phyloP scores from a whole-genome alignment of 2,888 invertebrate species.

The Hipparchia sbordonii region DNA sequence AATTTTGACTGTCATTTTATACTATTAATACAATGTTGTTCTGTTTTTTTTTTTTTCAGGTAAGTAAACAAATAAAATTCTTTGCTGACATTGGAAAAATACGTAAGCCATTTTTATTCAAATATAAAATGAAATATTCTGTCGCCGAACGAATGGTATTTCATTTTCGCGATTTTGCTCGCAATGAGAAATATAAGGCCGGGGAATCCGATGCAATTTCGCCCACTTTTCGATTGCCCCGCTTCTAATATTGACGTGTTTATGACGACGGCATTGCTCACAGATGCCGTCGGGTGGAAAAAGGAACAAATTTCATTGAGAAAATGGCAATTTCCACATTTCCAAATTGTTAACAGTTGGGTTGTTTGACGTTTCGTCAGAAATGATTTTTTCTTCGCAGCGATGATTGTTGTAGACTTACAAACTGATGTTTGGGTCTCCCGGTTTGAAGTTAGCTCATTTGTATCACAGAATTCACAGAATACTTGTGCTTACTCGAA shows the following conservation, averaged over 20 bases:
- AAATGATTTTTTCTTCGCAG: background rate
- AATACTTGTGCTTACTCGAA: too few relatives aligned
- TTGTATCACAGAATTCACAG: too few relatives aligned
- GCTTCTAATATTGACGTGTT: constrained; percentile 33
- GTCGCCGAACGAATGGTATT: constrained; percentile 9
- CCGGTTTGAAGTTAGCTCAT: too few relatives aligned
- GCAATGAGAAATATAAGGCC: constrained; percentile 26
- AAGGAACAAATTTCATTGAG: constrained; percentile 3
- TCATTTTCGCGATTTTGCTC: constrained; percentile 26
- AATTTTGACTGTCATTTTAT: background rate
- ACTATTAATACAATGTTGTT: background rate
- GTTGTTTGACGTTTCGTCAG: background rate
- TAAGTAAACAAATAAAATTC: constrained; percentile 2
- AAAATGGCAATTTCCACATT: constrained; percentile 8
- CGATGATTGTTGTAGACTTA: too few relatives aligned
- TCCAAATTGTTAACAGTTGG: background rate
- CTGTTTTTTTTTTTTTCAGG: constrained; percentile 2
- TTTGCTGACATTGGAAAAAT: background rate
- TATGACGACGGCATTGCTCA: constrained; percentile 22
- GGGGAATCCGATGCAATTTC: constrained; percentile 31
- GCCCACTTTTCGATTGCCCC: constrained; percentile 28
- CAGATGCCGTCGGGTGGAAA: constrained; percentile 23
- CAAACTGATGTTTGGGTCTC: too few relatives aligned
- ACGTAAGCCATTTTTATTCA: constrained; percentile 12
- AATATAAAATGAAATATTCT: constrained; percentile 12